Conservation (phyloP, 2,797 vertebrate genomes). For the Peromyscus eremicus region DNA sequence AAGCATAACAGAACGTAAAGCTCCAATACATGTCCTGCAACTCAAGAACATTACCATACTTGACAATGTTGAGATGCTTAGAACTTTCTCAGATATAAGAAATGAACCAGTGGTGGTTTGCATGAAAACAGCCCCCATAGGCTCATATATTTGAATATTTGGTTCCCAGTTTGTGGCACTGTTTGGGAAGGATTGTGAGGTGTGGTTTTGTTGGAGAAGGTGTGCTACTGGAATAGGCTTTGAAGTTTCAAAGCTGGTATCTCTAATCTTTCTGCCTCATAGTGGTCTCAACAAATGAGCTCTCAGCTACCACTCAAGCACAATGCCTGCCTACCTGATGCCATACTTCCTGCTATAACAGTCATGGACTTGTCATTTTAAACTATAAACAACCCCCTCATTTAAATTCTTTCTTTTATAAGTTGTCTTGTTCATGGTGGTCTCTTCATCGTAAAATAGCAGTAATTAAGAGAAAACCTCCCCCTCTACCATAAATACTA, state of each 20-base stretch:
- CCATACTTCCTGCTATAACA: background rate
- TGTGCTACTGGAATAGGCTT: background rate
- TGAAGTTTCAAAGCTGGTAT: background rate
- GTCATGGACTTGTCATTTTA: background rate
- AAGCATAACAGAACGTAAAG: background rate
- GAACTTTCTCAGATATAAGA: conserved; percentile 60
- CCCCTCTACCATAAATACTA: conserved; percentile 6
- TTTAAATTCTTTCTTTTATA: background rate
- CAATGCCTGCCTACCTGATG: background rate
- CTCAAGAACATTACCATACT: background rate
- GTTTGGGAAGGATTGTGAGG: background rate
- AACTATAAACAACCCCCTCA: background rate
- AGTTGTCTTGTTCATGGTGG: background rate
- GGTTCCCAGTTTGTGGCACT: background rate
- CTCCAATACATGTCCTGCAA: background rate
- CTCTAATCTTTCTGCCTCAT: background rate
- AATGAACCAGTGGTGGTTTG: background rate
- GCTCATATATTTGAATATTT: background rate
- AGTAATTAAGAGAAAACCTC: background rate
- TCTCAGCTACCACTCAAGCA: background rate
- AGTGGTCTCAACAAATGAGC: background rate
- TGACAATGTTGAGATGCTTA: background rate
- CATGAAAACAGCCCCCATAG: background rate
- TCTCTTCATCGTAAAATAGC: background rate
- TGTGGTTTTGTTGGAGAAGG: background rate